phyloP scores from a whole-genome alignment of 2,888 invertebrate species.

The Lycophotia porphyrea region DNA sequence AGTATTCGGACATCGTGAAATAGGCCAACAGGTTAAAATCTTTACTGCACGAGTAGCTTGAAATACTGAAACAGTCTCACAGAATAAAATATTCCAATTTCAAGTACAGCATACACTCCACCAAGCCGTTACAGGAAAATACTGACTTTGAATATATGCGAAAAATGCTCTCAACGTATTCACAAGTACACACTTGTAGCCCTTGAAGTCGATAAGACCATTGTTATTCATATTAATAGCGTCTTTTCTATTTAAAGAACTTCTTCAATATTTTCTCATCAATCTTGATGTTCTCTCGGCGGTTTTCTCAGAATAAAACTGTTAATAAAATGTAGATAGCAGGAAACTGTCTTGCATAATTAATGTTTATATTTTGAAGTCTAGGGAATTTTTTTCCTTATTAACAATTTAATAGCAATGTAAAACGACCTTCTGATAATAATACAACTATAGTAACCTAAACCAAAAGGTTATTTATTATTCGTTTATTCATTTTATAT shows the following conservation, averaged over 20 bases:
- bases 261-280: slow-evolving; percentile 45
- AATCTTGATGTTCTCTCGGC: slow-evolving; percentile 28
- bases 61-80: neutral
- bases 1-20: no score
- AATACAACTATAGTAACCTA: neutral
- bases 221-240: slow-evolving; percentile 48
- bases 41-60: neutral
- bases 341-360: neutral
- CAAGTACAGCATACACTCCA: neutral
- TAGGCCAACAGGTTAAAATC: neutral
- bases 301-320: slow-evolving; percentile 11
- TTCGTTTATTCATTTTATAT: no score
- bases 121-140: slow-evolving; percentile 23
- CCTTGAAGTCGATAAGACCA: slow-evolving; percentile 26
- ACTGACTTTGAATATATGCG: slow-evolving; percentile 26
- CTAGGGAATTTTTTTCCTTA: neutral
- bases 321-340: slow-evolving; percentile 15
- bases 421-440: neutral
- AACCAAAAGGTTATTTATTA: neutral
- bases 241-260: slow-evolving; percentile 36
- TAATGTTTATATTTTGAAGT: neutral
- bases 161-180: slow-evolving; percentile 38
- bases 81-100: slow-evolving; percentile 32
- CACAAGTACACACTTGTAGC: slow-evolving; percentile 1
- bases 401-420: neutral